Evolutionary conservation across 2,797 vertebrate genomes (phyloP).

Genomic region (Pempheris klunzingeri): DNA sequence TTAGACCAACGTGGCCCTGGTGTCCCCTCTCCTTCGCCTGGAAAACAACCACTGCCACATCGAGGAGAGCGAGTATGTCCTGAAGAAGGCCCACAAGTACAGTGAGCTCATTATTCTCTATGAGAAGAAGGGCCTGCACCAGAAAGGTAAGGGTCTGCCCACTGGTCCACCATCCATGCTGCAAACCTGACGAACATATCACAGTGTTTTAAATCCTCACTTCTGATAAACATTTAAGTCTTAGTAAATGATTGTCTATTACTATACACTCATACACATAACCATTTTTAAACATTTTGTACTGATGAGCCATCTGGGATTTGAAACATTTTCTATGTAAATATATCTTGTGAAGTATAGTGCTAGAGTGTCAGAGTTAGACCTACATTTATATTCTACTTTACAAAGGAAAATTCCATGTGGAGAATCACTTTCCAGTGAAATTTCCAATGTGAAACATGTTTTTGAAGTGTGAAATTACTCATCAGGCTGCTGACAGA

Average conservation of each 20-base stretch:
- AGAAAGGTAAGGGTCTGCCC: conserved; percentile 90
- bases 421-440: not conserved
- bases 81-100: conserved; percentile 98
- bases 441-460: not conserved
- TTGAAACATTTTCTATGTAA: too few species aligned
- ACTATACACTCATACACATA: too few species aligned
- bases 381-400: not conserved
- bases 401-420: not conserved
- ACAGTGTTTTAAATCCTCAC: not conserved
- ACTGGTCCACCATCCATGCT: not conserved
- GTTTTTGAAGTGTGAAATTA: not conserved
- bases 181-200: not conserved
- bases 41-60: conserved; percentile 99
- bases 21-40: conserved; percentile 95
- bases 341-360: too few species aligned
- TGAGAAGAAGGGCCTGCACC: conserved; percentile 98
- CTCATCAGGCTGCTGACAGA: not conserved
- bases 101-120: conserved; percentile 99
- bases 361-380: too few species aligned
- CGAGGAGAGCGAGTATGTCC: conserved; percentile 97
- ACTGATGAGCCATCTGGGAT: too few species aligned
- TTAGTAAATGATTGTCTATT: too few species aligned
- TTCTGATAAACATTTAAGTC: not conserved
- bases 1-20: conserved; percentile 96
- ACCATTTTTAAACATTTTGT: too few species aligned